A percentile compares a stretch with the other conserved stretches of the same genome.
phyloP scores from a whole-genome alignment of 2,113 vertebrate species.

The Nicator chloris region DNA sequence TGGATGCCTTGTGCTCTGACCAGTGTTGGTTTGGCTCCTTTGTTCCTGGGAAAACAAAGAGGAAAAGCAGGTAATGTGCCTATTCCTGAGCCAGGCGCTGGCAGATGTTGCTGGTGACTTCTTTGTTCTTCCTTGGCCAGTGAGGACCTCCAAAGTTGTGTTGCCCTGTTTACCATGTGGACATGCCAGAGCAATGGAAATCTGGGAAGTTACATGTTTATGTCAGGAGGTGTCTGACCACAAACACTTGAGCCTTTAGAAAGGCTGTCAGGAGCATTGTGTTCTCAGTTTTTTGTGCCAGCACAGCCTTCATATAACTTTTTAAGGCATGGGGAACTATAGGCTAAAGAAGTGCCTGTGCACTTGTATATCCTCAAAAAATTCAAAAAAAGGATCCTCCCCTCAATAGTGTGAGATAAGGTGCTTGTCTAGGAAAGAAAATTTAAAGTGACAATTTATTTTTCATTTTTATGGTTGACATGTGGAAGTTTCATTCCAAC shows the following conservation, averaged over 20 bases:
- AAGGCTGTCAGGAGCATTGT: not conserved
- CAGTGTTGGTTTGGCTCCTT: not conserved
- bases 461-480: conserved; percentile 52
- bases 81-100: not conserved
- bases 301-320: not conserved
- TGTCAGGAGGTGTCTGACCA: not conserved
- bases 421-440: not conserved
- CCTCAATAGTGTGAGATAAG: not conserved
- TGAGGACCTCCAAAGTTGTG: not conserved
- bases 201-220: not conserved
- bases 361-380: not conserved
- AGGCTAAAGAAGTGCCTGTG: not conserved
- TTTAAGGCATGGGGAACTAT: not conserved
- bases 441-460: conserved; percentile 18
- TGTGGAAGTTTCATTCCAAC: conserved; percentile 31
- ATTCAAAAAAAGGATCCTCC: not conserved
- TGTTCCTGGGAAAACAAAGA: not conserved
- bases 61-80: not conserved
- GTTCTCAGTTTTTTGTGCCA: not conserved
- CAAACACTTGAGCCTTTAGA: not conserved
- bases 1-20: not conserved
- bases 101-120: not conserved
- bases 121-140: not conserved
- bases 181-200: not conserved
- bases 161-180: not conserved